phyloP scores from a whole-genome alignment of 2,113 vertebrate genomes.

The Empidonax alnorum region DNA sequence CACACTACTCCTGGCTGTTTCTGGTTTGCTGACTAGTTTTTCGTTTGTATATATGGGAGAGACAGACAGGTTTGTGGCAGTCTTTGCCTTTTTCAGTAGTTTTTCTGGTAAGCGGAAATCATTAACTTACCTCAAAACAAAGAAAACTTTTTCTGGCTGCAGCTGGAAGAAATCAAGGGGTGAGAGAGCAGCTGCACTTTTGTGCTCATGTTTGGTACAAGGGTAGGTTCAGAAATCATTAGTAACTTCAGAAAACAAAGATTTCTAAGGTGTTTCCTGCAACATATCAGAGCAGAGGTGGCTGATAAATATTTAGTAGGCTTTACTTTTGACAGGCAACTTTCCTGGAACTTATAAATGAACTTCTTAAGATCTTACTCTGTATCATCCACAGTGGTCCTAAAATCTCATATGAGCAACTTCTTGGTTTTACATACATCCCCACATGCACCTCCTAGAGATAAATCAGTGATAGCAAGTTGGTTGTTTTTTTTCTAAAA shows the following conservation, averaged over 20 bases:
- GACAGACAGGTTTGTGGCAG: background rate
- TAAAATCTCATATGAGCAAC: background rate
- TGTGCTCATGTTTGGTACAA: background rate
- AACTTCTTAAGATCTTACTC: background rate
- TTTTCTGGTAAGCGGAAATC: background rate
- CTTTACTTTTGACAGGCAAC: background rate
- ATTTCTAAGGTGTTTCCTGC: slow-evolving; percentile 10
- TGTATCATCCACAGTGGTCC: background rate
- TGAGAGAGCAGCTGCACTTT: background rate
- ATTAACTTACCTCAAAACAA: background rate
- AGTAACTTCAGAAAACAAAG: background rate
- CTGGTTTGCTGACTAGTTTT: background rate
- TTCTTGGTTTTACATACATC: background rate
- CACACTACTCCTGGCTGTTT: background rate
- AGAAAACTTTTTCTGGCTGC: background rate
- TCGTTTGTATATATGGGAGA: background rate
- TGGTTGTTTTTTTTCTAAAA: background rate
- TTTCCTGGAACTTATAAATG: background rate
- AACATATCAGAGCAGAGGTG: background rate
- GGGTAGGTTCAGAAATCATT: background rate
- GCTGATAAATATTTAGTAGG: background rate
- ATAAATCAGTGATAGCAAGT: background rate
- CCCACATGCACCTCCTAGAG: background rate
- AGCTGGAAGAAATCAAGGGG: background rate
- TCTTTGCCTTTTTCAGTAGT: background rate